A percentile compares a stretch with the other conserved stretches of the same genome.
These are phyloP conservation scores for Trissolcus basalis DNA, from an alignment of 1,140 invertebrate genomes.

Conservation along the genomic window DNA sequence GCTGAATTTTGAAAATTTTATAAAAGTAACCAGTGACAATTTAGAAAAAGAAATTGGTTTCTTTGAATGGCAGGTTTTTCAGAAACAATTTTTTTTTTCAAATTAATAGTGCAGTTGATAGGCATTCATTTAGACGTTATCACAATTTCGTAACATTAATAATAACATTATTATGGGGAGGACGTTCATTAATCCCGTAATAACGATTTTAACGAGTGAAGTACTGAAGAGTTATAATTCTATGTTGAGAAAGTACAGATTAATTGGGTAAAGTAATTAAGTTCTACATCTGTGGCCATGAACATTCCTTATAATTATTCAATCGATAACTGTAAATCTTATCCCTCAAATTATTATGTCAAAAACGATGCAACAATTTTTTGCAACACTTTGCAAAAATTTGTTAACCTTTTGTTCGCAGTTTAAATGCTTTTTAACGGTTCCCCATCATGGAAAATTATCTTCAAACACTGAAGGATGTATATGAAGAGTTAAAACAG, in stretches of 20 bases:
- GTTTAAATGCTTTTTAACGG: no score
- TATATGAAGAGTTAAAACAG: no score
- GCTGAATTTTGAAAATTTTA: no score
- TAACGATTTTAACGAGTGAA: slow-evolving; percentile 56
- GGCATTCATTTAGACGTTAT: slow-evolving; percentile 49
- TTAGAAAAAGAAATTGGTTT: no score
- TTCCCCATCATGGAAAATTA: no score
- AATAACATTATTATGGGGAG: slow-evolving; percentile 46
- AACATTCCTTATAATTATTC: slow-evolving; percentile 48
- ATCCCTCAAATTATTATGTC: background rate
- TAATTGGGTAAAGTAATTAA: slow-evolving; percentile 55
- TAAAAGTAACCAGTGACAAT: no score
- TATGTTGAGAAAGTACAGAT: slow-evolving; percentile 55
- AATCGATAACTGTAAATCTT: slow-evolving; percentile 31
- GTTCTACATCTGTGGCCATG: slow-evolving; percentile 53
- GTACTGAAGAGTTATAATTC: slow-evolving; percentile 57
- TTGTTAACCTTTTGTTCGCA: no score
- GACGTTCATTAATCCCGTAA: slow-evolving; percentile 49
- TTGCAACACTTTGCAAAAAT: no score
- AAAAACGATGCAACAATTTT: no score
- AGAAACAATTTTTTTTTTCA: background rate
- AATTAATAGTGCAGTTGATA: slow-evolving; percentile 19
- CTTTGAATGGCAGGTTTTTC: no score
- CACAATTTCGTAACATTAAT: slow-evolving; percentile 50
- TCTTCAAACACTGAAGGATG: no score